These are phyloP conservation scores for Callyntrura guangdongensis DNA, from an alignment of 2,888 invertebrate species.

Conservation along the genomic window DNA sequence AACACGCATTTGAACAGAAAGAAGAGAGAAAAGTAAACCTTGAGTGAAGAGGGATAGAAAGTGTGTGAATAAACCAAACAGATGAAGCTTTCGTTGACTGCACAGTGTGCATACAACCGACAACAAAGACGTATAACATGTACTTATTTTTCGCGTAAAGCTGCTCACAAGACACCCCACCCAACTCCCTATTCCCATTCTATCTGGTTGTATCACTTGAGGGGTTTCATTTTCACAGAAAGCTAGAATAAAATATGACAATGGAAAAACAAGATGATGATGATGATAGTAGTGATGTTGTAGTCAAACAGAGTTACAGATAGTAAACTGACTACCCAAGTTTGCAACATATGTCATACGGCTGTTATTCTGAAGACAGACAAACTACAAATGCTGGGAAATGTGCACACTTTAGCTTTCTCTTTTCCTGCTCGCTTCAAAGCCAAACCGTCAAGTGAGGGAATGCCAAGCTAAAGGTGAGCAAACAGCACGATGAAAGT, in stretches of 20 bases:
- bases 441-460: constrained; percentile 42
- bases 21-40: too few relatives aligned
- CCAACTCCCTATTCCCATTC: background rate
- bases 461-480: constrained; percentile 45
- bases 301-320: constrained; percentile 4
- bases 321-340: background rate
- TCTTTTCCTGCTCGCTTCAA: background rate
- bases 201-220: constrained; percentile 21
- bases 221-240: constrained; percentile 24
- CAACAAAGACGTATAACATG: too few relatives aligned
- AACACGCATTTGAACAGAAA: too few relatives aligned
- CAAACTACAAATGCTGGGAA: background rate
- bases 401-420: background rate
- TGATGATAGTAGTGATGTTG: background rate
- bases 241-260: constrained; percentile 15
- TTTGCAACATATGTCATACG: background rate
- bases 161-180: too few relatives aligned
- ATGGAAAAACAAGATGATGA: constrained; percentile 18
- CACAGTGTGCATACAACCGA: too few relatives aligned
- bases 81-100: too few relatives aligned
- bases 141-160: too few relatives aligned
- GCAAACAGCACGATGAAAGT: constrained; percentile 39
- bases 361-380: background rate
- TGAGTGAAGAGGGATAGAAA: too few relatives aligned
- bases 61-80: too few relatives aligned